Conservation (phyloP, 2,113 vertebrate species). For the Felis chaus region DNA sequence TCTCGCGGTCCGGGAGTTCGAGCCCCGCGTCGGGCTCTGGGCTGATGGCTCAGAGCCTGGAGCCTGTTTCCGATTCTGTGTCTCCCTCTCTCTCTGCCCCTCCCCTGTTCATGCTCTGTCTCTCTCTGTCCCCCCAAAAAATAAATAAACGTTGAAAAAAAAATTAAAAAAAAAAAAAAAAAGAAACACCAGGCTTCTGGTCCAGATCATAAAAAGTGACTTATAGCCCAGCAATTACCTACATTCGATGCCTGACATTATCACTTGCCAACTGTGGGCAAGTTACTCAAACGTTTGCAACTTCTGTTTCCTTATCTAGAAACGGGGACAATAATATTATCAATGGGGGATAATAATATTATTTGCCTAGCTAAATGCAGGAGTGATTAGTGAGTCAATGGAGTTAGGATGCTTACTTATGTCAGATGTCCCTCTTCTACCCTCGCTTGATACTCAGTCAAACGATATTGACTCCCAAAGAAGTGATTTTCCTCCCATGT, state of each 20-base stretch:
- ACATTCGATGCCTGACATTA: background rate
- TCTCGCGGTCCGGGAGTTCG: too few relatives aligned
- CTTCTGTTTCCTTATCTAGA: background rate
- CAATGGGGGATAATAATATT: background rate
- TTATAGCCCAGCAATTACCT: background rate
- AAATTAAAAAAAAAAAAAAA: too few relatives aligned
- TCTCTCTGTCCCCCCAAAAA: too few relatives aligned
- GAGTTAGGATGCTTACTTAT: background rate
- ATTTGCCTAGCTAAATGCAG: too few relatives aligned
- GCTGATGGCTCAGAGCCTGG: too few relatives aligned
- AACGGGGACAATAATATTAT: background rate
- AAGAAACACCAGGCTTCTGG: background rate
- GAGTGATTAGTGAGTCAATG: background rate
- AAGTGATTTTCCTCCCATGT: background rate
- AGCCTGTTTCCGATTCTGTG: too few relatives aligned
- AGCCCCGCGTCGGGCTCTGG: too few relatives aligned
- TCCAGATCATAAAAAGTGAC: background rate
- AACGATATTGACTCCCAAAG: background rate
- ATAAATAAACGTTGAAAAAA: too few relatives aligned
- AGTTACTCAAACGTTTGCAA: background rate
- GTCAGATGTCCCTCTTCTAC: background rate
- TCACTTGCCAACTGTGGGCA: background rate
- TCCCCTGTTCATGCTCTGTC: too few relatives aligned
- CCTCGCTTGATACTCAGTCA: background rate
- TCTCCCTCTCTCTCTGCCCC: too few relatives aligned